Base-by-base conservation (phyloP, 37 sponge, comb jelly and placozoan species). In the Diacarnus erythraeanus region DNA sequence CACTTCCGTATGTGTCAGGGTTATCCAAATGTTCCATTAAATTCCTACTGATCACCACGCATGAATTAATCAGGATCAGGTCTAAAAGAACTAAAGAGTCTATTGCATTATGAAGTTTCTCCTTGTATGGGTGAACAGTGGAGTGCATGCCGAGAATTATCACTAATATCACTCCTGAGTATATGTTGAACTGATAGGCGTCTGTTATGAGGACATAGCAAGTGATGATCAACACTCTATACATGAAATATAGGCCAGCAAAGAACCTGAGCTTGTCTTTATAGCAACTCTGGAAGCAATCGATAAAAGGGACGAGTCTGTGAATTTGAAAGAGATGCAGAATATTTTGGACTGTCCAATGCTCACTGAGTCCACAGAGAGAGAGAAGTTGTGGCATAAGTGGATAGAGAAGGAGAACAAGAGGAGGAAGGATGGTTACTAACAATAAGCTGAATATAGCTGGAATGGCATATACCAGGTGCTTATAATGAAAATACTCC, bases 381-480 rank as follows among this genome's bases (percentile, higher is more conserved):
- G 69, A 5, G 4, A 80, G 27, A 0, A 80, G n/a, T 3, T 69
- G 40, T 9, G 38, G 58, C 4, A 2, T 1, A 39, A 69, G 59
- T n/a, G 80, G 80, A 57, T 70, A 58, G 31, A 51, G 1, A 0
- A 80, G 38, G 22, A 80, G 80, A 9, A 70, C 0, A 18, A 69
- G 0, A 42, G 80, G 80, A 23, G 71, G 80, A 1, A 80, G 18
- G 2, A 69, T 2, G 4, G 42, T 67, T 20, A 80, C 44, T 9
- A 34, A 2, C 21, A 51, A n/a, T 5, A 80, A 25, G 23, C 38
- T n/a, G 2, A 80, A 1, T 1, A 69, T 1, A 57, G 80, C 80
- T 37, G 71, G 71, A 57, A 80, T 69, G 21, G 59, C 80, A 80
- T 80, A 80, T 22, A 25, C 1, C 30, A 80, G 59, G 39, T 80